phyloP scores from a whole-genome alignment of 2,888 invertebrate genomes.

The Bruchidius siliquastri region DNA sequence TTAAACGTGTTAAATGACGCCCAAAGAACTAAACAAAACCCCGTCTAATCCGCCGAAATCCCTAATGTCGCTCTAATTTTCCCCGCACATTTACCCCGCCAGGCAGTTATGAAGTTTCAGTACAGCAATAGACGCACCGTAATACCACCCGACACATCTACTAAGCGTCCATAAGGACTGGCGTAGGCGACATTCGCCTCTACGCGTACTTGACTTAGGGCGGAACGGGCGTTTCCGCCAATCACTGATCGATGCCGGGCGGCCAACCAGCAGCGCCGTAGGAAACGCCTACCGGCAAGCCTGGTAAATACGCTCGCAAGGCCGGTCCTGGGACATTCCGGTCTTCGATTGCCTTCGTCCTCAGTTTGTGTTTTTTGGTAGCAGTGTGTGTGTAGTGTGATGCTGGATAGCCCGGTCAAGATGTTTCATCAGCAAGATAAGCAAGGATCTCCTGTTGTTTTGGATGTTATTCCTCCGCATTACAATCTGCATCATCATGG shows the following conservation, averaged over 20 bases:
- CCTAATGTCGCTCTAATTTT: neutral
- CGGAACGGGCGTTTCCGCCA: slow-evolving; percentile 32
- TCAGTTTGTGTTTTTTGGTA: slow-evolving; percentile 1
- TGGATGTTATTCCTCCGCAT: slow-evolving; percentile 57
- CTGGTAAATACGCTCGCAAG: neutral
- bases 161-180: slow-evolving; percentile 43
- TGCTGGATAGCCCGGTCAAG: slow-evolving; percentile 14
- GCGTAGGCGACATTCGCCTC: slow-evolving; percentile 29
- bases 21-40: neutral
- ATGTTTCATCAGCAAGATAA: slow-evolving; percentile 39
- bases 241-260: slow-evolving; percentile 39
- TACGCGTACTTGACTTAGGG: slow-evolving; percentile 25
- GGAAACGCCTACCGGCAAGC: slow-evolving; percentile 26
- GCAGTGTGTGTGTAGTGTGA: slow-evolving; percentile 9
- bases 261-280: slow-evolving; percentile 36
- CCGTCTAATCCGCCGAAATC: neutral
- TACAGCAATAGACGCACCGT: slow-evolving; percentile 10
- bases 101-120: neutral
- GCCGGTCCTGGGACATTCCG: neutral
- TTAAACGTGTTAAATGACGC: too few species aligned
- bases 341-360: neutral
- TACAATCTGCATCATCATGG: slow-evolving; percentile 44
- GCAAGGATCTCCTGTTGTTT: slow-evolving; percentile 51
- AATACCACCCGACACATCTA: slow-evolving; percentile 45
- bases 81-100: neutral